phyloP scores from a whole-genome alignment of 2,113 vertebrate species.

The Albula goreensis region DNA sequence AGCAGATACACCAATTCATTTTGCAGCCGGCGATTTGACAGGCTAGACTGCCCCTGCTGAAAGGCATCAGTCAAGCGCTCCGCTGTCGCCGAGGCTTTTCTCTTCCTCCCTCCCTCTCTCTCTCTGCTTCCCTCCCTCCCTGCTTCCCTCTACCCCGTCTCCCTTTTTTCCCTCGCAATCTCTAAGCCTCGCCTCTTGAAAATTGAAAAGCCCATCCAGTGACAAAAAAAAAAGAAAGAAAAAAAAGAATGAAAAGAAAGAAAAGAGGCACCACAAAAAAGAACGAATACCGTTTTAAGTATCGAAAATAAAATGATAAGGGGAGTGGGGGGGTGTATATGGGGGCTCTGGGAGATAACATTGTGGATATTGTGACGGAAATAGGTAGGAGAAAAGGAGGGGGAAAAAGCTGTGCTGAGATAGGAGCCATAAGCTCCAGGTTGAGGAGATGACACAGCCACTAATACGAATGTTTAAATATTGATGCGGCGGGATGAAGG shows the following conservation, averaged over 20 bases:
- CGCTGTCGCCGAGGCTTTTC: slow-evolving; percentile 68
- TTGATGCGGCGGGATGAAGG: slow-evolving; percentile 99
- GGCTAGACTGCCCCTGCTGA: slow-evolving; percentile 98
- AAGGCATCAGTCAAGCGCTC: slow-evolving; percentile 93
- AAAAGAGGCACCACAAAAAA: slow-evolving; percentile 30
- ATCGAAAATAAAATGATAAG: slow-evolving; percentile 80
- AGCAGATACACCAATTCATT: slow-evolving; percentile 97
- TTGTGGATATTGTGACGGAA: slow-evolving; percentile 85
- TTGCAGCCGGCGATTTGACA: slow-evolving; percentile 89
- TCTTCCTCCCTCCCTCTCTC: slow-evolving; percentile 61
- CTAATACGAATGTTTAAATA: slow-evolving; percentile 99
- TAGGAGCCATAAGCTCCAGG: slow-evolving; percentile 81
- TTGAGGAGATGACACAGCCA: slow-evolving; percentile 92
- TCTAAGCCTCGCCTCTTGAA: slow-evolving; percentile 79
- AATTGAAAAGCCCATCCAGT: slow-evolving; percentile 83
- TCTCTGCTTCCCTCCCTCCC: slow-evolving; percentile 49
- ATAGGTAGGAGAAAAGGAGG: slow-evolving; percentile 66
- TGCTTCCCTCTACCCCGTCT: slow-evolving; percentile 37
- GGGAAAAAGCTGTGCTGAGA: slow-evolving; percentile 61
- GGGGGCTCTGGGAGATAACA: slow-evolving; percentile 90
- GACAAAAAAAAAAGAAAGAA: slow-evolving; percentile 61
- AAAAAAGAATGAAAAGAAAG: slow-evolving; percentile 46
- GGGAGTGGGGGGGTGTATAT: slow-evolving; percentile 64
- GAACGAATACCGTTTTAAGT: slow-evolving; percentile 76
- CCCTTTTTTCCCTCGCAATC: slow-evolving; percentile 64